phyloP scores from a whole-genome alignment of 2,888 invertebrate species.

The Epinotia nisella region DNA sequence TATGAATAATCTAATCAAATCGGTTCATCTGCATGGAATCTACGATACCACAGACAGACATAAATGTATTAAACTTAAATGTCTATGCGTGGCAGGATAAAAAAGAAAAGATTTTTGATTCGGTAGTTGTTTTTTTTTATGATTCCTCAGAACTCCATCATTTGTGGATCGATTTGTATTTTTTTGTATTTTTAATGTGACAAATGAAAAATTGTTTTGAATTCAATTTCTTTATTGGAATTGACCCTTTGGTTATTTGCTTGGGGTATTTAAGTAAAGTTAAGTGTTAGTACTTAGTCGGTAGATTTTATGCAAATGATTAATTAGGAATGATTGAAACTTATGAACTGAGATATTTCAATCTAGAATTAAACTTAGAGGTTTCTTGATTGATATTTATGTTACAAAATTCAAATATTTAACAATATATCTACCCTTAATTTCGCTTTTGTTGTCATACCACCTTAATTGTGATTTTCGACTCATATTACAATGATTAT shows the following conservation, averaged over 20 bases:
- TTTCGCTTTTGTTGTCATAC: too few species aligned
- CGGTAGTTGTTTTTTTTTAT: too few species aligned
- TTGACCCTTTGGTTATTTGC: background rate
- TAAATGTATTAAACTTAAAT: too few species aligned
- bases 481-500: background rate
- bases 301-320: slow-evolving; percentile 10
- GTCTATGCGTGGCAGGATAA: too few species aligned
- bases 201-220: background rate
- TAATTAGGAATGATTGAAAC: slow-evolving; percentile 4
- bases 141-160: too few species aligned
- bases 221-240: background rate
- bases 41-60: too few species aligned
- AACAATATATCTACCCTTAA: background rate
- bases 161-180: too few species aligned
- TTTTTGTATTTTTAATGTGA: background rate
- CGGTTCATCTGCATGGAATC: too few species aligned
- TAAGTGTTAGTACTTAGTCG: slow-evolving; percentile 1
- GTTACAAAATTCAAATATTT: background rate
- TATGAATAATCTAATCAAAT: too few species aligned
- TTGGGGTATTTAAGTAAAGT: slow-evolving; percentile 7
- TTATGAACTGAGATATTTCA: background rate
- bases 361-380: background rate
- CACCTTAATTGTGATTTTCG: background rate
- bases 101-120: too few species aligned
- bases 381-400: background rate